Percentiles rank a stretch among this genome's conserved stretches.
These are phyloP conservation scores for Cryptocheilus praepositus DNA, from an alignment of 2,888 invertebrate genomes.

Conservation along the genomic window DNA sequence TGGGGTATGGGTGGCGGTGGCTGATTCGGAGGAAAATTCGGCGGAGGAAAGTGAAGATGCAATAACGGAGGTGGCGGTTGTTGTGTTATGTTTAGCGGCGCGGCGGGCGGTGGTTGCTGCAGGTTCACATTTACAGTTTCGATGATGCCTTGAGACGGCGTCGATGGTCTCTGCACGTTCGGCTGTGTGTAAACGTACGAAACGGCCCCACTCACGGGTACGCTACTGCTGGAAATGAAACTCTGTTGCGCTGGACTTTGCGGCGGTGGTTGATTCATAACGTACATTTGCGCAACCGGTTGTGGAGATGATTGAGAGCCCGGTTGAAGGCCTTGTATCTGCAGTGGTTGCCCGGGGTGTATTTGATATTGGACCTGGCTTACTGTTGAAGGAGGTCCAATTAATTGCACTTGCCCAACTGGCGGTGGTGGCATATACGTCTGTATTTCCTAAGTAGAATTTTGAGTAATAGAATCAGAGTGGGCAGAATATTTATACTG, in stretches of 20 bases:
- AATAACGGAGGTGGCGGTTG: constrained; percentile 69
- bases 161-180: constrained; percentile 64
- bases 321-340: constrained; percentile 68
- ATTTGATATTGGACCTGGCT: constrained; percentile 73
- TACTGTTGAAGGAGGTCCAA: constrained; percentile 72
- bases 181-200: constrained; percentile 73
- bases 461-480: background rate
- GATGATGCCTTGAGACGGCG: constrained; percentile 67
- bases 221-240: constrained; percentile 64
- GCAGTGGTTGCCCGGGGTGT: constrained; percentile 69
- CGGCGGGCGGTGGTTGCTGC: constrained; percentile 70
- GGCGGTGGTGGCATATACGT: constrained; percentile 69
- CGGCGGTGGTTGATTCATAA: constrained; percentile 72
- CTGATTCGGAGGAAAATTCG: constrained; percentile 71
- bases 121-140: constrained; percentile 71
- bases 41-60: constrained; percentile 72
- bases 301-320: constrained; percentile 70
- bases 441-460: constrained; percentile 66
- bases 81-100: constrained; percentile 66
- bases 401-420: constrained; percentile 71
- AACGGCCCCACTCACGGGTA: constrained; percentile 64
- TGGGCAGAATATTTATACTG: background rate
- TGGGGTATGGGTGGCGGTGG: constrained; percentile 73
- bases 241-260: constrained; percentile 63
- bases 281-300: constrained; percentile 72